Evolutionary conservation across 1,140 invertebrate genomes (phyloP).

Genomic region (Apis dorsata): DNA sequence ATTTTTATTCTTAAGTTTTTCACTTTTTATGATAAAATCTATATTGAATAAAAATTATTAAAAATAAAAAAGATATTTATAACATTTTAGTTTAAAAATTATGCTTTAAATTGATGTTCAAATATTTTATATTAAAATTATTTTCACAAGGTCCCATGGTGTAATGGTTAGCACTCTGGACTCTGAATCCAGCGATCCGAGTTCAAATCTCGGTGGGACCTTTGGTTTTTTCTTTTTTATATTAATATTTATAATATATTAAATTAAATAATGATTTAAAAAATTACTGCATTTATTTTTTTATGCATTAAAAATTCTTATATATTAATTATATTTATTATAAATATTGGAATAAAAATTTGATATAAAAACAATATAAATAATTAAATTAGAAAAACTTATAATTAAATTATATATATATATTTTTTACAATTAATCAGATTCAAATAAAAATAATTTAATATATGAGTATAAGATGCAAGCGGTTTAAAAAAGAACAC

Average conservation of each 20-base stretch:
- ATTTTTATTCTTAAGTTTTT: background rate
- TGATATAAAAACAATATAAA: background rate
- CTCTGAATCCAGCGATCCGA: slow-evolving; percentile 88
- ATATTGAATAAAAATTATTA: background rate
- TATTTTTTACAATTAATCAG: background rate
- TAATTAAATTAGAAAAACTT: background rate
- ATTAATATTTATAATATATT: background rate
- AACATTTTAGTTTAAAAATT: background rate
- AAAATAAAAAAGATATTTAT: background rate
- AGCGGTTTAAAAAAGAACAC: background rate
- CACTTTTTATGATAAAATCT: background rate
- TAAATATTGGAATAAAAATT: background rate
- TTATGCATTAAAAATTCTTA: background rate
- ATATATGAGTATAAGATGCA: background rate
- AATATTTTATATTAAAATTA: background rate
- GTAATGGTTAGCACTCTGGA: slow-evolving; percentile 88
- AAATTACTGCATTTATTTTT: background rate
- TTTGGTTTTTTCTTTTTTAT: slow-evolving; percentile 42
- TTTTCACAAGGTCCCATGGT: slow-evolving; percentile 36
- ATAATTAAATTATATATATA: background rate
- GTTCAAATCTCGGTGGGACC: slow-evolving; percentile 83
- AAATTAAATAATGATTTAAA: no score
- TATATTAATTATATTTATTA: background rate
- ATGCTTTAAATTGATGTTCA: accelerated
- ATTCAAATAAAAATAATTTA: background rate